phyloP scores from a whole-genome alignment of 2,113 vertebrate genomes.

The Mystacornis crossleyi region DNA sequence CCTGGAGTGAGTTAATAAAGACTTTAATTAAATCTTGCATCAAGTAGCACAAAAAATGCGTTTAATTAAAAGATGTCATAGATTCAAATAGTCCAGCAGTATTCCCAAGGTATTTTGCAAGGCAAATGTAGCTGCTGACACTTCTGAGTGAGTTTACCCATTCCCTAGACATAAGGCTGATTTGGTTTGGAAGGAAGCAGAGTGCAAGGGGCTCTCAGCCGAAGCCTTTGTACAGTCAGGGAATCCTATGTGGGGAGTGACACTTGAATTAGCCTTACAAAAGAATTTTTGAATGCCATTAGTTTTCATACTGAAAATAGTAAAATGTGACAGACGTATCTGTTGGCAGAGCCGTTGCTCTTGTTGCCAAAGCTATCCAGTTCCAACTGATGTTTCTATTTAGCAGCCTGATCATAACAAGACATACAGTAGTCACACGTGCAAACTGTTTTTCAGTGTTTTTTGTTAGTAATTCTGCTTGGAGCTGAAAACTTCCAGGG shows the following conservation, averaged over 20 bases:
- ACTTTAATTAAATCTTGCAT: conserved; percentile 47
- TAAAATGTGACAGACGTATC: not conserved
- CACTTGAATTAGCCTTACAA: not conserved
- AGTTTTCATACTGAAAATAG: not conserved
- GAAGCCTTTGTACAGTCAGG: not conserved
- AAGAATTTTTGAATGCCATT: not conserved
- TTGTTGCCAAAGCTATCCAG: not conserved
- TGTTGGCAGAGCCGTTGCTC: not conserved
- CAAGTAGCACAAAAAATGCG: not conserved
- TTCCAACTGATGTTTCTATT: not conserved
- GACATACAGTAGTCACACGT: not conserved
- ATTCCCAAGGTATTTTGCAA: conserved; percentile 41
- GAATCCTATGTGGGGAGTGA: not conserved
- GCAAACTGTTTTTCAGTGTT: not conserved
- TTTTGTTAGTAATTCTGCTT: not conserved
- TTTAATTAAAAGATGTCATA: conserved; percentile 45
- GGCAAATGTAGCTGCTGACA: not conserved
- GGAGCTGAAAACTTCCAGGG: not conserved
- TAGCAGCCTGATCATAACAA: not conserved
- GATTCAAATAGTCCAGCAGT: conserved; percentile 19
- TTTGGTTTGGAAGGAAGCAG: not conserved
- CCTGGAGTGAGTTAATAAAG: conserved; percentile 5
- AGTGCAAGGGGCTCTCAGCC: not conserved
- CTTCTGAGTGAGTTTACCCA: not conserved
- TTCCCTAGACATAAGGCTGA: not conserved